Evolutionary conservation across 2,113 vertebrate species (phyloP).

Genomic region (Lanius collurio): DNA sequence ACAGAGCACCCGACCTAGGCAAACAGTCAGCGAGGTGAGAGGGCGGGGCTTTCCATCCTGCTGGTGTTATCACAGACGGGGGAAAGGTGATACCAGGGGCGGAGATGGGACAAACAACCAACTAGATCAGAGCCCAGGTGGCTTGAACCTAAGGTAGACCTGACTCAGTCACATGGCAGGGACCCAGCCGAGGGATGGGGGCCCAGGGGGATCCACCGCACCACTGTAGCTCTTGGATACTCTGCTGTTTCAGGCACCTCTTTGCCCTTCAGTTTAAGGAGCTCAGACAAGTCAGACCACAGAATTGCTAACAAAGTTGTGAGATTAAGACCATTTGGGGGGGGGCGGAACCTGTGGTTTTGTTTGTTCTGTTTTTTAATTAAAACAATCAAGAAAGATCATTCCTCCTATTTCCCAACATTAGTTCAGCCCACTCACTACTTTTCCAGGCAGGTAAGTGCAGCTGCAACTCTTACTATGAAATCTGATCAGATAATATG

Average conservation of each 20-base stretch:
- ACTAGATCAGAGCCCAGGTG: too few relatives aligned
- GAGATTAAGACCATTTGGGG: not conserved
- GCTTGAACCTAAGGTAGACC: too few relatives aligned
- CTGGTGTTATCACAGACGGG: too few relatives aligned
- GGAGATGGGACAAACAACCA: too few relatives aligned
- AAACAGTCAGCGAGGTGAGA: too few relatives aligned
- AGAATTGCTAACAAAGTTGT: not conserved
- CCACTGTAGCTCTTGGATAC: not conserved
- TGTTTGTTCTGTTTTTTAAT: not conserved
- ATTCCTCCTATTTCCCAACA: not conserved
- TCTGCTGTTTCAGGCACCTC: not conserved
- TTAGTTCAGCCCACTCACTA: not conserved
- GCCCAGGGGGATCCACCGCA: too few relatives aligned
- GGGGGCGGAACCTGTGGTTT: not conserved
- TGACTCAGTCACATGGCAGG: too few relatives aligned
- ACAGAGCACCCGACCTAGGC: too few relatives aligned
- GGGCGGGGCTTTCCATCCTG: too few relatives aligned
- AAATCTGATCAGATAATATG: not conserved
- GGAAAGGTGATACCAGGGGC: too few relatives aligned
- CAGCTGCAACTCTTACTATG: not conserved
- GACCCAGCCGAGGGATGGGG: too few relatives aligned
- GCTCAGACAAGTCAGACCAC: not conserved
- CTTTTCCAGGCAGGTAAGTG: not conserved
- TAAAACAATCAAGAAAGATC: not conserved
- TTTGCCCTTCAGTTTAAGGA: not conserved